phyloP scores from a whole-genome alignment of 92 coral and sea anemone genomes.

The Pocillopora meandrina region DNA sequence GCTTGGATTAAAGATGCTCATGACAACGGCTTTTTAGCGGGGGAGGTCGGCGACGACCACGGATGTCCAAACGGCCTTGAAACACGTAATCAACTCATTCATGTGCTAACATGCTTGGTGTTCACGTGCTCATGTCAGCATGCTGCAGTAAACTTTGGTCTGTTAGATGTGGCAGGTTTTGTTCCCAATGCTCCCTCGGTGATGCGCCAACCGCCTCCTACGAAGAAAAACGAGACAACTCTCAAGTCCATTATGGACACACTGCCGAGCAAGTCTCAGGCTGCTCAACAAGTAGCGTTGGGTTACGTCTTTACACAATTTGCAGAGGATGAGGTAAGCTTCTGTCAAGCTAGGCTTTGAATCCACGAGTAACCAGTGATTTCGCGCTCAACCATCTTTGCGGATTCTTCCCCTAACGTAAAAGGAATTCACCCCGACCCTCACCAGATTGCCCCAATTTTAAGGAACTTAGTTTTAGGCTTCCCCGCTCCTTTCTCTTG shows the following conservation, averaged over 20 bases:
- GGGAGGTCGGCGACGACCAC: slow-evolving; percentile 67
- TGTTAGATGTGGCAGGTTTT: slow-evolving; percentile 67
- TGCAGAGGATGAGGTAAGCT: slow-evolving; percentile 74
- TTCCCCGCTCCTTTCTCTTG: no score
- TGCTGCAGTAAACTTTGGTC: slow-evolving; percentile 89
- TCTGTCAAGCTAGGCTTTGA: no score
- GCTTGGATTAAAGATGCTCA: slow-evolving; percentile 70
- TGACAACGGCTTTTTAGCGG: slow-evolving; percentile 66
- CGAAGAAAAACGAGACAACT: slow-evolving; percentile 67
- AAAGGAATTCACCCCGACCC: no score
- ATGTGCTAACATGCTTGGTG: slow-evolving; percentile 70
- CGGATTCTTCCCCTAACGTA: no score
- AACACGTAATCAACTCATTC: slow-evolving; percentile 70
- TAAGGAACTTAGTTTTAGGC: no score
- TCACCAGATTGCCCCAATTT: no score
- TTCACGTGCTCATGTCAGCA: slow-evolving; percentile 91
- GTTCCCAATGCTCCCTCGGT: slow-evolving; percentile 80
- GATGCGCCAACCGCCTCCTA: slow-evolving; percentile 88
- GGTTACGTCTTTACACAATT: slow-evolving; percentile 53
- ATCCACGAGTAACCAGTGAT: no score
- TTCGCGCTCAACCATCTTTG: no score
- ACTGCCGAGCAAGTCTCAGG: slow-evolving; percentile 64
- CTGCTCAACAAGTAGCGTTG: slow-evolving; percentile 61
- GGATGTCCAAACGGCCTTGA: slow-evolving; percentile 54
- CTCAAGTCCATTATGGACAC: slow-evolving; percentile 68